These are phyloP conservation scores for Caenorhabditis wallacei DNA, from an alignment of 2,888 invertebrate genomes.

Conservation along the genomic window DNA sequence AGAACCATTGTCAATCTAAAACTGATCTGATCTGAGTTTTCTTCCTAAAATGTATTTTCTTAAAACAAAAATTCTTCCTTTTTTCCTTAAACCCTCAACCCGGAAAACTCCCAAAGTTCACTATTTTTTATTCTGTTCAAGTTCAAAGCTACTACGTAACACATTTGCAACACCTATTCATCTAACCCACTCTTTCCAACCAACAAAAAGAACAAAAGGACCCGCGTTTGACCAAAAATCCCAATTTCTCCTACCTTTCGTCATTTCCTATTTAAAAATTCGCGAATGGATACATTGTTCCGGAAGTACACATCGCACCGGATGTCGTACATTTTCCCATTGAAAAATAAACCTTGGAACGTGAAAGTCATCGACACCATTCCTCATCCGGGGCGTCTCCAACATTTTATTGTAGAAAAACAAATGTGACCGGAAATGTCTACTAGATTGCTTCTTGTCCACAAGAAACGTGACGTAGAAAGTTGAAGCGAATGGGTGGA, in stretches of 20 bases:
- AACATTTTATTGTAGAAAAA: background rate
- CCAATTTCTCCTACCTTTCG: conserved; percentile 1
- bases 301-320: conserved; percentile 58
- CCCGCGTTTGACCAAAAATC: conserved; percentile 10
- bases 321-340: conserved; percentile 10
- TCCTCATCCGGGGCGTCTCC: background rate
- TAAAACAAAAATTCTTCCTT: no score
- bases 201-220: background rate
- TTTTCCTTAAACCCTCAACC: no score
- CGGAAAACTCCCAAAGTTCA: no score
- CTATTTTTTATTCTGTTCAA: no score
- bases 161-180: conserved; percentile 1
- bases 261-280: conserved; percentile 23
- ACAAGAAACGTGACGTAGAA: conserved; percentile 55
- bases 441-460: conserved; percentile 42
- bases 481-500: conserved; percentile 3
- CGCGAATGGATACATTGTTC: conserved; percentile 45
- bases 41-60: no score
- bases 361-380: background rate
- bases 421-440: conserved; percentile 46
- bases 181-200: background rate
- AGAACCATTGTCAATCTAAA: no score
- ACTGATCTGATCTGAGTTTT: no score
- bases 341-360: no score
- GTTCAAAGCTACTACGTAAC: background rate